Evolutionary conservation across 2,888 invertebrate species (phyloP).

Genomic region (Seladonia tumulorum): DNA sequence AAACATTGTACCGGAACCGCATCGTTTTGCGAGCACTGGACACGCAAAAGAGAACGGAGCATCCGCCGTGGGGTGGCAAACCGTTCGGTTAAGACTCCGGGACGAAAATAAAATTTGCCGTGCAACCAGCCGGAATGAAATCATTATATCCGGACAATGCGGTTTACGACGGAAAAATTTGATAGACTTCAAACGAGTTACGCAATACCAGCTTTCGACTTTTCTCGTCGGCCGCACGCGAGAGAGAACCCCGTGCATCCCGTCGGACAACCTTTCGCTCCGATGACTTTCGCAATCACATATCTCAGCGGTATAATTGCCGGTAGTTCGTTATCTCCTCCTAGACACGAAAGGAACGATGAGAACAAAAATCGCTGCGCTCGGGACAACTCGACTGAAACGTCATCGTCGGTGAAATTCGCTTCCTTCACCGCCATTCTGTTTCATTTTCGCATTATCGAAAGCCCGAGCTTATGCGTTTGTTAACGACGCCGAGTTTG

Average conservation of each 20-base stretch:
- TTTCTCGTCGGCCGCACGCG: slow-evolving; percentile 10
- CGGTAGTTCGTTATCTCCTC: slow-evolving; percentile 13
- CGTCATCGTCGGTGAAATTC: not conserved
- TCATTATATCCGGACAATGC: slow-evolving; percentile 38
- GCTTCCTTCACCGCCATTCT: not conserved
- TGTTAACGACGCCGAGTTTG: not conserved
- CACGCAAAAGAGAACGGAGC: not conserved
- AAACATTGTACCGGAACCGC: not conserved
- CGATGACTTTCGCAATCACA: slow-evolving; percentile 40
- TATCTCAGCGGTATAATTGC: slow-evolving; percentile 28
- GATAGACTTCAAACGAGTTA: slow-evolving; percentile 30
- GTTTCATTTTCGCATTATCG: not conserved
- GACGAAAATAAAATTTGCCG: slow-evolving; percentile 27
- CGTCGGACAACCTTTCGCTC: slow-evolving; percentile 33
- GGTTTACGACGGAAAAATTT: slow-evolving; percentile 32
- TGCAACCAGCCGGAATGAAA: slow-evolving; percentile 34
- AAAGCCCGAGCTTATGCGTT: not conserved
- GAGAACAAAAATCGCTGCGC: not conserved
- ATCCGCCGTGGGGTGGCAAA: not conserved
- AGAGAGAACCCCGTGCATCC: slow-evolving; percentile 26
- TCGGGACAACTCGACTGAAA: not conserved
- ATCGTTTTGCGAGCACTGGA: not conserved
- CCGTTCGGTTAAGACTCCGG: not conserved
- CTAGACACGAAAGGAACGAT: not conserved
- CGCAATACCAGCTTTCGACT: slow-evolving; percentile 34